Evolutionary conservation across 2,113 vertebrate species (phyloP), one percentile per base, ranked within the genome.

Genomic region (Lepidothrix coronata): DNA sequence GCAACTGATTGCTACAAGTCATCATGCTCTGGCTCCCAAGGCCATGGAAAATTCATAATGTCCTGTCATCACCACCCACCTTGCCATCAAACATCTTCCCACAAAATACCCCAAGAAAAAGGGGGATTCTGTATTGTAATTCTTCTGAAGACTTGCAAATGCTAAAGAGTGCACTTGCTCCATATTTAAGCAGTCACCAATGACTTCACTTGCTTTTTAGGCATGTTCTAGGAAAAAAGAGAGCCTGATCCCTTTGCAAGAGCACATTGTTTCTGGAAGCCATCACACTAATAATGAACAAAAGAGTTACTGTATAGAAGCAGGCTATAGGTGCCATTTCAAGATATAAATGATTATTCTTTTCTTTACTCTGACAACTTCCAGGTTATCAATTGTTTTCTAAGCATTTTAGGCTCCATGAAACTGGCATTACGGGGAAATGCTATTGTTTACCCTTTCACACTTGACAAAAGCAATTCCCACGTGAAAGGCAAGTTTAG

Each of bases 401-500:
- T 89, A 97, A 97, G 98, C 98, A 97, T 98, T 98, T 98, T 98
- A 98, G 98, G 96, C 97, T 97, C 98, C 98, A 96, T 98, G 98
- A 98, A 99, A 98, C 98, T 98, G 98, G 98, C 98, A 99, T 98
- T 98, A 97, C 97, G 98, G 98, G 99, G 99, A 99, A 99, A 98
- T 98, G 98, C 98, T 98, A 99, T 99, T 99, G 99, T 99, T 98
- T 99, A 98, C 98, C 98, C 98, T 98, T 99, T 99, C 98, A 98
- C 98, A 97, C 97, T 98, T 97, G 98, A 98, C 97, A 98, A 98
- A 98, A 98, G 98, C 98, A 98, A 99, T 99, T 99, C 99, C 99
- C 99, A 99, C 97, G 99, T 99, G 99, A 99, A 99, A 99, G 98
- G 98, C 98, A 98, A 98, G 98, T 98, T 98, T 98, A 98, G 97